Evolutionary conservation across 2,888 invertebrate genomes (phyloP), one percentile per base, ranked within the genome.

Genomic region (Thereva unica): DNA sequence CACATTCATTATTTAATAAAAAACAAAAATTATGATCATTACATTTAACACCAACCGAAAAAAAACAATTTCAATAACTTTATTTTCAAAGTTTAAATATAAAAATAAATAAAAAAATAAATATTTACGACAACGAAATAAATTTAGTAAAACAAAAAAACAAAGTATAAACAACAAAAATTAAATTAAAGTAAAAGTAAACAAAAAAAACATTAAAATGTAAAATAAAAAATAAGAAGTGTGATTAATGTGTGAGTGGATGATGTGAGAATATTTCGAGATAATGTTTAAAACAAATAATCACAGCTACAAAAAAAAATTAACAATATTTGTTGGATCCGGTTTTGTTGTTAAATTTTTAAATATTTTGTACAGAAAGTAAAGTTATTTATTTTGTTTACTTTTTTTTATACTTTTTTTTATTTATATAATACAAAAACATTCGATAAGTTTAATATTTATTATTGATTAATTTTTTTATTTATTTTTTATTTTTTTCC

Each of bases 51-150:
- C 23, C 53, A 53, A 53, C 7, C 42, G 38, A 54, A 37, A 54
- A 37, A 54, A 54, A 38, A 38, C 4, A 9, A 38, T 40, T 54
- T 23, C 23, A 10, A 56, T 4, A 56, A 42, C 55, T 56, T 56
- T 56, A 56, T 56, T 56, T 56, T 56, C 55, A 56, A 56, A 56
- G 55, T 56, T 56, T 42, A n/a, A 8, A 56, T 23, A 12, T 41
- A 56, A 37, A 56, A 42, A 56, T 42, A 41, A 42, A 23, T 42
- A 23, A 23, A 23, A 23, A 23, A 23, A n/a, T 55, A 12, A 52
- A 56, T 42, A 23, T 42, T 56, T 12, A 56, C 34, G 40, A 56
- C 55, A 56, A 56, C 55, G 55, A 56, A 56, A 23, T 23, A 23
- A 23, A n/a, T 42, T 42, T 12, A 56, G 42, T 42, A 10, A 9